Conservation (phyloP, 2,797 vertebrate genomes). For the Echeneis naucrates region DNA sequence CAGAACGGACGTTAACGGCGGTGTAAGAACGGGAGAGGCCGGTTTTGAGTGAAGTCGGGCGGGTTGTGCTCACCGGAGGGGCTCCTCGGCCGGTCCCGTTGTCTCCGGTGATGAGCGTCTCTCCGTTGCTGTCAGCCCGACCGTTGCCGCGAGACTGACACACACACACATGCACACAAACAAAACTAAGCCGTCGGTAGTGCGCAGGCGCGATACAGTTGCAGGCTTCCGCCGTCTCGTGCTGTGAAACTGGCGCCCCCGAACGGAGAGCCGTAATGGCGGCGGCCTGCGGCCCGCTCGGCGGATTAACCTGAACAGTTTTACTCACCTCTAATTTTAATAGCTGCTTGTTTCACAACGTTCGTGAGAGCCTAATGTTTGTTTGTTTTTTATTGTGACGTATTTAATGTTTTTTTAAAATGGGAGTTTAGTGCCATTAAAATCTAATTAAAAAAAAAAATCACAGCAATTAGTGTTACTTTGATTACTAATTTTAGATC, state of each 20-base stretch:
- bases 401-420: background rate
- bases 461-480: too few relatives aligned
- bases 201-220: conserved; percentile 54
- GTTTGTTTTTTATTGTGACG: background rate
- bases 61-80: conserved; percentile 62
- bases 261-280: conserved; percentile 43
- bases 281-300: background rate
- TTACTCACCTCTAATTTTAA: background rate
- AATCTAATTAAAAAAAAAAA: too few relatives aligned
- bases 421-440: background rate
- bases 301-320: background rate
- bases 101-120: conserved; percentile 54
- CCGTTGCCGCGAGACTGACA: conserved; percentile 63
- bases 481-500: background rate
- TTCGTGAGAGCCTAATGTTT: too few relatives aligned
- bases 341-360: too few relatives aligned
- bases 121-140: conserved; percentile 63
- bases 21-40: rapidly evolving
- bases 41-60: conserved; percentile 17
- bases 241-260: conserved; percentile 30
- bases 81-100: conserved; percentile 52
- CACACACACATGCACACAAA: conserved; percentile 6
- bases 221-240: background rate
- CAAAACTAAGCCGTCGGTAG: conserved; percentile 34
- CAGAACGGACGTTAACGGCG: background rate